A percentile compares a stretch with the other conserved stretches of the same genome.
These are phyloP conservation scores for Melierax canorus DNA, from an alignment of 2,113 vertebrate species.

Conservation along the genomic window DNA sequence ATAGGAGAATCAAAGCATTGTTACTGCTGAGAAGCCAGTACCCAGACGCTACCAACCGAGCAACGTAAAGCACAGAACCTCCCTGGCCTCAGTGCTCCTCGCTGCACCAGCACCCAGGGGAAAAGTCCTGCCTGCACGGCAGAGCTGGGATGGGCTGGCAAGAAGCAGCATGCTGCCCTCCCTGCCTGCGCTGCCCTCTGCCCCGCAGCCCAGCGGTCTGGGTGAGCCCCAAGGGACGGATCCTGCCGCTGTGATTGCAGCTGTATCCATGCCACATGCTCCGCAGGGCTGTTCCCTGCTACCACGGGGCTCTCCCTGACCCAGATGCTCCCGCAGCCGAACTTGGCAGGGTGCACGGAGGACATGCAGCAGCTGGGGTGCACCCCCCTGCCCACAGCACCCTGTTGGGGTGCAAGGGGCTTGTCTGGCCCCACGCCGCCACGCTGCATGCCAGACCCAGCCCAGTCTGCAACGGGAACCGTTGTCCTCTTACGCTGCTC, in stretches of 20 bases:
- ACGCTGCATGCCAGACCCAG: background rate
- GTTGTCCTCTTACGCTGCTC: background rate
- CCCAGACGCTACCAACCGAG: background rate
- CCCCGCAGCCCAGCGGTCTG: background rate
- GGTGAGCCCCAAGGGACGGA: background rate
- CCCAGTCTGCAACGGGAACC: background rate
- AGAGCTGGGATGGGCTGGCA: background rate
- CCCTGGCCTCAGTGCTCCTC: rapidly evolving
- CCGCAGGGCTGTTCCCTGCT: background rate
- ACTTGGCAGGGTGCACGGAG: rapidly evolving
- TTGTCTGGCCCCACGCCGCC: background rate
- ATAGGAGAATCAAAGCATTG: background rate
- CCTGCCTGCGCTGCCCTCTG: background rate
- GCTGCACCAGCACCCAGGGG: background rate
- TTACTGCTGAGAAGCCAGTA: background rate
- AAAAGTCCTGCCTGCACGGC: background rate
- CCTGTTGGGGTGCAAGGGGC: background rate
- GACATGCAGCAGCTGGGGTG: rapidly evolving
- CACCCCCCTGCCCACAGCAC: background rate
- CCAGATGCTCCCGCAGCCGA: background rate
- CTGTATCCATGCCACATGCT: background rate
- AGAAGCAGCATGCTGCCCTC: background rate
- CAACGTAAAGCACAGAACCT: background rate
- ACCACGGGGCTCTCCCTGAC: background rate
- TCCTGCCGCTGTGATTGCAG: background rate